Evolutionary conservation across 1,140 invertebrate species (phyloP).

Genomic region (Mamestra configurata): DNA sequence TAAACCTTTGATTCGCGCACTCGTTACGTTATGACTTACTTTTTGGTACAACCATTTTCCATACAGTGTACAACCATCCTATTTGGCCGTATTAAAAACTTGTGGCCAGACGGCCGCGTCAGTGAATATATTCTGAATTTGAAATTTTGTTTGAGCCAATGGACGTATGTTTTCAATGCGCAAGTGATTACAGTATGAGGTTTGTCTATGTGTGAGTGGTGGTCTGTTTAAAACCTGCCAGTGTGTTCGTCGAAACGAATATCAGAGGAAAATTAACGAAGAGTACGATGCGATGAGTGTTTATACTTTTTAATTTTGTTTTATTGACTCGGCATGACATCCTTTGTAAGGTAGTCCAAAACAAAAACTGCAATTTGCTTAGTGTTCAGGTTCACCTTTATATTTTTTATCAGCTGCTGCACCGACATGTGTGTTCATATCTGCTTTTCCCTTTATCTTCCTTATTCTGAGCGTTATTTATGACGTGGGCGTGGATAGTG

Average conservation of each 20-base stretch:
- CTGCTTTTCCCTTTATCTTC: conserved; percentile 3
- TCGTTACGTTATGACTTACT: conserved; percentile 78
- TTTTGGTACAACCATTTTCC: conserved; percentile 74
- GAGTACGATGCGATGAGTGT: conserved; percentile 9
- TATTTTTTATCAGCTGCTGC: neutral
- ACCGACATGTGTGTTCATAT: conserved; percentile 2
- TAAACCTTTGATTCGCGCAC: conserved; percentile 81
- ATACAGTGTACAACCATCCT: conserved; percentile 67
- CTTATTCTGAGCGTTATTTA: neutral
- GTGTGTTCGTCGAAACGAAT: conserved; percentile 14
- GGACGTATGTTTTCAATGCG: conserved; percentile 69
- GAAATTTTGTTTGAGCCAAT: conserved; percentile 80
- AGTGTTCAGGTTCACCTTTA: conserved; percentile 20
- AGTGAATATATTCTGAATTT: conserved; percentile 81
- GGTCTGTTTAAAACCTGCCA: neutral
- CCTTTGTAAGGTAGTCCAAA: conserved; percentile 8
- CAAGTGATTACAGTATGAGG: conserved; percentile 68
- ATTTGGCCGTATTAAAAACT: conserved; percentile 86
- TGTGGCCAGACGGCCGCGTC: conserved; percentile 81
- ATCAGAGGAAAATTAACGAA: conserved; percentile 42
- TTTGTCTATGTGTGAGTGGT: conserved; percentile 1
- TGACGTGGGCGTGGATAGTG: too few relatives aligned
- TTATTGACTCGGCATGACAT: conserved; percentile 41
- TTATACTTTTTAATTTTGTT: conserved; percentile 33
- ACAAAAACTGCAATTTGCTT: conserved; percentile 28